Evolutionary conservation across 1,140 invertebrate species (phyloP), one percentile per base, ranked within the genome.

Genomic region (Ceratosolen fusciceps): DNA sequence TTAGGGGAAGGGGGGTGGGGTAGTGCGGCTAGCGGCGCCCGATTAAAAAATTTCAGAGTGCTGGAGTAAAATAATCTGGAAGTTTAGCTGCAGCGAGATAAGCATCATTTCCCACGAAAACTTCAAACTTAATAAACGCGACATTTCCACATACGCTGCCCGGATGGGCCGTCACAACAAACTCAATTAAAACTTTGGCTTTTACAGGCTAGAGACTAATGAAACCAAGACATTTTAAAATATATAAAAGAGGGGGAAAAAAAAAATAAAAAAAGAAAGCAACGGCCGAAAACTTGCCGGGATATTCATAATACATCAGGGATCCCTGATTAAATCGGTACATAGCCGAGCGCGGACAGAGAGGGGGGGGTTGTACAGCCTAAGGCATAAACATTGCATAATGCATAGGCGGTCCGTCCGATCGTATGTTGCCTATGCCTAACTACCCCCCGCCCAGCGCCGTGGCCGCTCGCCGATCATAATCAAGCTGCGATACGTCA

Each of bases 371-470:
- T 1, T 37, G 19, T 4, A 31, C 62, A 74, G 56, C 70, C 60
- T 78, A 79, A 80, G 80, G 79, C 56, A 82, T 74, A 82, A 80
- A 82, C 74, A 80, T 79, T 82, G 74, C 79, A 82, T 80, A 77
- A 80, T 82, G 65, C 81, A 77, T 80, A 54, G 43, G 68, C 21
- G 54, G 47, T 62, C n/a, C 43, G 34, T 19, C 16, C 19, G 21
- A 37, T n/a, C 39, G 52, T n/a, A n/a, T n/a, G 16, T 26, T 2
- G 2, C 31, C n/a, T 56, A n/a, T 1, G 31, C 31, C 70, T 70
- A 8, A 37, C 31, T 37, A n/a, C 19, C 19, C 37, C 39, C 12
- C 56, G 16, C 7, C 31, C 31, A 2, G 10, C 71, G 10, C 9
- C 49, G 16, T 7, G n/a, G n/a, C n/a, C 16, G 0, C 26, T 39